Evolutionary conservation across 2,888 invertebrate species (phyloP), one percentile per base, ranked within the genome.

Genomic region (Latrodectus hesperus): DNA sequence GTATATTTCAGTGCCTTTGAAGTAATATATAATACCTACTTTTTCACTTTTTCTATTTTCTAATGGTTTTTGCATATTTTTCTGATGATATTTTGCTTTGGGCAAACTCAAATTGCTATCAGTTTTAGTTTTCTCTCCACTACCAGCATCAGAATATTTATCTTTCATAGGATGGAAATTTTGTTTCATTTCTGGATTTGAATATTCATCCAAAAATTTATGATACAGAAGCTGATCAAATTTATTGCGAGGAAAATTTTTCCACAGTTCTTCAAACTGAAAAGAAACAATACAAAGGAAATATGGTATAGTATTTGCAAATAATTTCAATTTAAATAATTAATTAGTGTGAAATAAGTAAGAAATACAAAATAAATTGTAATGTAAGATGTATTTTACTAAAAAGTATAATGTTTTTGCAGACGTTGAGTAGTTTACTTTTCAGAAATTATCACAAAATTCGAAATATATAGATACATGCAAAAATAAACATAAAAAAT

Each of bases 261-360:
- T 70, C 82, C 87, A 88, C 38, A 88, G 38, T 26, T 67, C 78
- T n/a, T 83, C 16, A 70, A 83, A 88, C 87, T 87, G 67, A 17
- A 79, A 79, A n/a, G 52, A 68, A 60, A 79, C 0, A 22, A 64
- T 17, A 51, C 55, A 52, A 22, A 26, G 38, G 6, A 38, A 38
- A 38, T 38, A 6, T 4, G 38, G 4, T 6, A 6, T 38, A 38
- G 1, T 6, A 38, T 38, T n/a, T 38, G 38, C 38, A 38, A 38
- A 38, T 6, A 6, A 4, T 38, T 38, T 38, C 38, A 1, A 38
- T 38, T 73, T 68, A 53, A 26, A 22, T 22, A 9, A 68, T 38
- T 22, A 51, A 73, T 16, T 53, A 26, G 6, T 72, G 0, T 11
- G 16, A 9, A 26, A 51, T n/a, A n/a, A n/a, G n/a, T n/a, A n/a